phyloP scores from a whole-genome alignment of 35 echinoderm and acorn worm genomes.

The Holothuria glaberrima region DNA sequence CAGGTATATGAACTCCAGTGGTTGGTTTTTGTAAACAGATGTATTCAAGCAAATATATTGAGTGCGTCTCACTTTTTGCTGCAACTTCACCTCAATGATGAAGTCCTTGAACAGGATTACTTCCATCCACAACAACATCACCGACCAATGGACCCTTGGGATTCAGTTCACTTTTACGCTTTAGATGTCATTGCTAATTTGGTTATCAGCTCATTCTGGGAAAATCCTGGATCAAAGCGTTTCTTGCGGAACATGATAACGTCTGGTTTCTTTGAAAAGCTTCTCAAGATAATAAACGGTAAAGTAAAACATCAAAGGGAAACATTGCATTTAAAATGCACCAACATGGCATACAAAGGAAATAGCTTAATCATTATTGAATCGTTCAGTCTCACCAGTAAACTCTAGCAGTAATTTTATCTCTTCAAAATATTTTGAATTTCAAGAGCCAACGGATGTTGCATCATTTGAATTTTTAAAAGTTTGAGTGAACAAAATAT shows the following conservation, averaged over 20 bases:
- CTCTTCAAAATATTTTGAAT: too few species aligned
- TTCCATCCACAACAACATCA: neutral
- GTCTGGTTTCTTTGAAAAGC: constrained; percentile 39
- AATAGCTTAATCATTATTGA: too few species aligned
- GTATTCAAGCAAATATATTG: constrained; percentile 50
- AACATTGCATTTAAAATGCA: too few species aligned
- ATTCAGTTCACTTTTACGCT: constrained; percentile 64
- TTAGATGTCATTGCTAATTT: constrained; percentile 63
- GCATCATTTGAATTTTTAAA: too few species aligned
- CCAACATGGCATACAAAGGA: too few species aligned
- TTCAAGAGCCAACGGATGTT: too few species aligned
- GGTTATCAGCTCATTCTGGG: constrained; percentile 60
- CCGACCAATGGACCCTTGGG: constrained; percentile 45
- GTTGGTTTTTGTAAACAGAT: constrained; percentile 48
- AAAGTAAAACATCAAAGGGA: neutral
- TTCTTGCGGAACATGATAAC: constrained; percentile 31
- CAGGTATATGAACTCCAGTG: constrained; percentile 31
- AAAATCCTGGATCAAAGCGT: constrained; percentile 50
- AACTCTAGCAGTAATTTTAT: too few species aligned
- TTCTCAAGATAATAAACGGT: constrained; percentile 58
- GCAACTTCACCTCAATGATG: constrained; percentile 21
- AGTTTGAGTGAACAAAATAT: too few species aligned
- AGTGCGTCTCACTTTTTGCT: constrained; percentile 34
- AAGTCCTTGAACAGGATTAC: constrained; percentile 34
- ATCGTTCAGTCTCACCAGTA: too few species aligned